phyloP scores from a whole-genome alignment of 2,888 invertebrate genomes.

The Cheilosia grossa region DNA sequence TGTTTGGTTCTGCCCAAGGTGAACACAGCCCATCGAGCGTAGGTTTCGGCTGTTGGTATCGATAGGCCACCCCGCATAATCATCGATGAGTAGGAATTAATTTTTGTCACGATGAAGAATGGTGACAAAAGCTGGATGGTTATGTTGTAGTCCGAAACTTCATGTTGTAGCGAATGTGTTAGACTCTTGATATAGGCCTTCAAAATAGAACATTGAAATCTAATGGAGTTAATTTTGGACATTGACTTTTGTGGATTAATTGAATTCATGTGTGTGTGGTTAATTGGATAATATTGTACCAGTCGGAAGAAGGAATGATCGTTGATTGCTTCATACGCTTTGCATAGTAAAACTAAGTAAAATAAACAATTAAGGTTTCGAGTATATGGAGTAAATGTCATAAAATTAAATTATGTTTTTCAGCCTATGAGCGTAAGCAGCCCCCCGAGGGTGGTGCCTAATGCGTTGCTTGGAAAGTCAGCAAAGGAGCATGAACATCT shows the following conservation, averaged over 20 bases:
- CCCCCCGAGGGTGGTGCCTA: too few relatives aligned
- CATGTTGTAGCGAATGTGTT: constrained; percentile 90
- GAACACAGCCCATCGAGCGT: constrained; percentile 89
- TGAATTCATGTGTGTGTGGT: too few relatives aligned
- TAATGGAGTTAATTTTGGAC: not conserved
- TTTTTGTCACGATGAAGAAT: constrained; percentile 93
- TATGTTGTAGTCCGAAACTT: constrained; percentile 89
- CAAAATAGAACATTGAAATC: constrained; percentile 76
- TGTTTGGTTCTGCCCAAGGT: constrained; percentile 91
- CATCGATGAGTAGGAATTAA: constrained; percentile 91
- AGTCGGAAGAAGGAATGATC: too few relatives aligned
- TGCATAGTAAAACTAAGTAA: too few relatives aligned
- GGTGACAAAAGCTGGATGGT: constrained; percentile 93
- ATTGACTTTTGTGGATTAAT: not conserved
- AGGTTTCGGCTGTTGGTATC: constrained; percentile 87
- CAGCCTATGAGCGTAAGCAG: too few relatives aligned
- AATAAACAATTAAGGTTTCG: too few relatives aligned
- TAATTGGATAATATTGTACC: too few relatives aligned
- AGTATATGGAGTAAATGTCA: too few relatives aligned
- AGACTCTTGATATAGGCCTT: constrained; percentile 90
- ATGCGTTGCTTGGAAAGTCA: too few relatives aligned
- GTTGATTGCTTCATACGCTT: too few relatives aligned
- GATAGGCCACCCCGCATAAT: constrained; percentile 87
- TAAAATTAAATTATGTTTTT: too few relatives aligned
- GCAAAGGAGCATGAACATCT: too few relatives aligned